These are phyloP conservation scores for Lasioglossum oenotherae DNA, from an alignment of 2,888 invertebrate species.

Conservation along the genomic window DNA sequence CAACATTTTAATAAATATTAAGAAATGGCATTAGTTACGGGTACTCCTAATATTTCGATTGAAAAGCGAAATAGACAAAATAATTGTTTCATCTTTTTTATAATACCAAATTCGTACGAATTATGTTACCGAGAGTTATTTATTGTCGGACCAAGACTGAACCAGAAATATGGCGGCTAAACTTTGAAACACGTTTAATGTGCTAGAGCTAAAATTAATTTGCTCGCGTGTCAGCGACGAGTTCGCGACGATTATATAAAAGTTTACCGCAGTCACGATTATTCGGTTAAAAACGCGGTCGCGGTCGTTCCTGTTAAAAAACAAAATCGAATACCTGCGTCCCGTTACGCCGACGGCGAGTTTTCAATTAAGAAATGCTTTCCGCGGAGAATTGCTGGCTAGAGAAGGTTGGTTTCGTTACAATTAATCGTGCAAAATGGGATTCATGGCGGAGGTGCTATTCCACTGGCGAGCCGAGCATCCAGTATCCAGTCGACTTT, in stretches of 20 bases:
- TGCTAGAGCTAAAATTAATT: constrained; percentile 30
- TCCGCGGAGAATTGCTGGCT: constrained; percentile 37
- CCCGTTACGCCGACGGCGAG: constrained; percentile 31
- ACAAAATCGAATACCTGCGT: constrained; percentile 19
- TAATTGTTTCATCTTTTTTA: too few relatives aligned
- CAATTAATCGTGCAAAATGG: constrained; percentile 70
- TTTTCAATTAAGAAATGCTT: constrained; percentile 62
- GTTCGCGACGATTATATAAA: neutral
- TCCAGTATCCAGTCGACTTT: constrained; percentile 1
- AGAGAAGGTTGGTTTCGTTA: constrained; percentile 61
- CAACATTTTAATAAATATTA: too few relatives aligned
- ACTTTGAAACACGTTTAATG: neutral
- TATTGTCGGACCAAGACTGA: neutral
- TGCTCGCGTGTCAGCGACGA: constrained; percentile 17
- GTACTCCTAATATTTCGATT: too few relatives aligned
- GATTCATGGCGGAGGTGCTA: constrained; percentile 60
- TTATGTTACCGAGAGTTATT: neutral
- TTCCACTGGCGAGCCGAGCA: constrained; percentile 17
- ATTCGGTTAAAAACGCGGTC: neutral
- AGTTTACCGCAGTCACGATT: constrained; percentile 18
- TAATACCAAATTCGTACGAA: neutral
- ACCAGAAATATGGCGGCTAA: neutral
- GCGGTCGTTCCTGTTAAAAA: constrained; percentile 3
- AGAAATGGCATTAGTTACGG: too few relatives aligned
- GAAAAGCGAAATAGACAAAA: too few relatives aligned